phyloP scores from a whole-genome alignment of 2,888 invertebrate genomes.

The Cinara cedri region DNA sequence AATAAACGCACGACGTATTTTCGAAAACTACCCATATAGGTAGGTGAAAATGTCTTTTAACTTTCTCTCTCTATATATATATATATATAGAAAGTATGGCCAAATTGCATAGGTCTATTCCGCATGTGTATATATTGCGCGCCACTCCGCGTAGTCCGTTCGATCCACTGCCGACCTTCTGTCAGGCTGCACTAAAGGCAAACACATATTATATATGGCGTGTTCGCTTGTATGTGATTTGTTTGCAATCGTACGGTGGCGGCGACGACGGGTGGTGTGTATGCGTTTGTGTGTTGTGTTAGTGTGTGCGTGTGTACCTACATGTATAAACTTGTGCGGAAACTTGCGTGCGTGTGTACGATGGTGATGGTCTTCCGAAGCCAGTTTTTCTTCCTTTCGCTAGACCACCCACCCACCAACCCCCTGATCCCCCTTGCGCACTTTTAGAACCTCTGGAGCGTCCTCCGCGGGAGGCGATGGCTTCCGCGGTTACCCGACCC shows the following conservation, averaged over 20 bases:
- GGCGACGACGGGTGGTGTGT: too few relatives aligned
- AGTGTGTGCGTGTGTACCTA: neutral
- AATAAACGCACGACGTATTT: too few relatives aligned
- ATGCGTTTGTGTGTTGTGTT: neutral
- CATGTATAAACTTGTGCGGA: too few relatives aligned
- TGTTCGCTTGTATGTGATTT: conserved; percentile 46
- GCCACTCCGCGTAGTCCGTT: too few relatives aligned
- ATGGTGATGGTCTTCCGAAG: too few relatives aligned
- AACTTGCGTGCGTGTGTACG: too few relatives aligned
- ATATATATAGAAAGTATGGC: too few relatives aligned
- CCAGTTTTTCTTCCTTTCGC: conserved; percentile 26
- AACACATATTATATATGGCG: too few relatives aligned
- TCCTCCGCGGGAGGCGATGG: neutral
- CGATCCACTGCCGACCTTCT: neutral
- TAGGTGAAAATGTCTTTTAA: too few relatives aligned
- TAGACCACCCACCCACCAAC: neutral
- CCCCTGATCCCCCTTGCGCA: neutral
- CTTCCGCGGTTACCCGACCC: neutral
- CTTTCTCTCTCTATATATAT: too few relatives aligned
- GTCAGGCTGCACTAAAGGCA: conserved; percentile 16
- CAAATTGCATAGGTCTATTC: too few relatives aligned
- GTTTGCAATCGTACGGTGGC: conserved; percentile 22
- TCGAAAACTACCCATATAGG: too few relatives aligned
- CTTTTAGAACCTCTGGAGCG: neutral
- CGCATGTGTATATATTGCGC: neutral